Percentiles rank a stretch among this genome's conserved stretches.
phyloP scores from a whole-genome alignment of 2,797 vertebrate genomes.

The Aeoliscus strigatus region DNA sequence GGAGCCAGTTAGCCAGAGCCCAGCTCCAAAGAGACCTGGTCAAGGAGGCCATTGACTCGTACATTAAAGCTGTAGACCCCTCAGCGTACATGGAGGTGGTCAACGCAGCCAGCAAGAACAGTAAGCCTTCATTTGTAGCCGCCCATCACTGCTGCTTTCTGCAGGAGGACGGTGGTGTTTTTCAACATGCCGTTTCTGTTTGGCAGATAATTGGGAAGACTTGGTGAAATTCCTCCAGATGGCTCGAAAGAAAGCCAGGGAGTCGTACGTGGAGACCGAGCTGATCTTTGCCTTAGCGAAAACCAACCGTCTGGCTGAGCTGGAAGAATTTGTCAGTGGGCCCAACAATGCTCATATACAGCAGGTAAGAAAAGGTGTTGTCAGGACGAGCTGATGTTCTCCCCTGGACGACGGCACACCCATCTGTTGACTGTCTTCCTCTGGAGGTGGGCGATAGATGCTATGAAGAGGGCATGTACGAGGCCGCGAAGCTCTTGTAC shows the following conservation, averaged over 20 bases:
- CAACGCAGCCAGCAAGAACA: constrained; percentile 81
- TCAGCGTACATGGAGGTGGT: constrained; percentile 88
- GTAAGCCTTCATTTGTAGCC: constrained; percentile 57
- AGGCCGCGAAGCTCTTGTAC: constrained; percentile 88
- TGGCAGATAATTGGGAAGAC: constrained; percentile 87
- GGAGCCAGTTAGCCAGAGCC: constrained; percentile 85
- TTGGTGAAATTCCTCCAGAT: constrained; percentile 92
- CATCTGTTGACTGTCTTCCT: neutral
- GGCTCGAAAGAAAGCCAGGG: constrained; percentile 87
- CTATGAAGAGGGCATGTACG: constrained; percentile 89
- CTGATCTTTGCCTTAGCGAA: constrained; percentile 92
- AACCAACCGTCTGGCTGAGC: constrained; percentile 87
- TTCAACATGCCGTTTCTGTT: constrained; percentile 35
- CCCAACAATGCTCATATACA: constrained; percentile 90
- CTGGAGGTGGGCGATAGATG: constrained; percentile 76
- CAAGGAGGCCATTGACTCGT: constrained; percentile 90
- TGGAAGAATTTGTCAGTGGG: constrained; percentile 86
- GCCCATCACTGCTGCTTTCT: neutral
- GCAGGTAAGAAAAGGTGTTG: constrained; percentile 67
- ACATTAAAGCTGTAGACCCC: constrained; percentile 84
- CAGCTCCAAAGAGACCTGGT: constrained; percentile 86
- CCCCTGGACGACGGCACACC: neutral
- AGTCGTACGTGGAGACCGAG: constrained; percentile 90
- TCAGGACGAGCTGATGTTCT: neutral
- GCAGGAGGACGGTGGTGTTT: neutral